Percentiles rank a stretch among this genome's conserved stretches.
Evolutionary conservation across 2,113 vertebrate genomes (phyloP).

Genomic region (Barnardius zonarius): DNA sequence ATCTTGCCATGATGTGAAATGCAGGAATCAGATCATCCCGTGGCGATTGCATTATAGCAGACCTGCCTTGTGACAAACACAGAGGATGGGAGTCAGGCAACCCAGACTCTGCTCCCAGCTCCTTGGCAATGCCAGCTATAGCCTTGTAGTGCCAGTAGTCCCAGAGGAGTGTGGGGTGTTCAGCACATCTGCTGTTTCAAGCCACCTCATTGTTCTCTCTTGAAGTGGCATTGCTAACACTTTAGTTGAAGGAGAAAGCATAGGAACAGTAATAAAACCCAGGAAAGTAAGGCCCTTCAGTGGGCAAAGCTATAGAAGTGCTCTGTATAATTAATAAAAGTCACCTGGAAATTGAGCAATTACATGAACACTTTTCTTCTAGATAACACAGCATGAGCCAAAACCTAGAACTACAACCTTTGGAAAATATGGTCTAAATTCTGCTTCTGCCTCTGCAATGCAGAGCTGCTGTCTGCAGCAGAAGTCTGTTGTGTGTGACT

Average conservation of each 20-base stretch:
- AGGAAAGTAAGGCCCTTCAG: not conserved
- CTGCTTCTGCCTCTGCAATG: constrained; percentile 42
- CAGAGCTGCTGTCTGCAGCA: constrained; percentile 18
- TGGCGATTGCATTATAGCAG: not conserved
- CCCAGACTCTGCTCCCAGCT: not conserved
- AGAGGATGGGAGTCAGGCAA: not conserved
- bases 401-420: not conserved
- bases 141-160: not conserved
- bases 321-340: not conserved
- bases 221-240: not conserved
- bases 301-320: not conserved
- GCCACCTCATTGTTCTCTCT: not conserved
- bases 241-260: not conserved
- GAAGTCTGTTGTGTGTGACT: not conserved
- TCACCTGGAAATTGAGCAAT: not conserved
- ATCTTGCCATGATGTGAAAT: not conserved
- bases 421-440: not conserved
- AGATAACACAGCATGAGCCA: not conserved
- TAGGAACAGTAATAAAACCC: not conserved
- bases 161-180: not conserved
- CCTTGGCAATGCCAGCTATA: rapidly evolving
- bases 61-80: not conserved
- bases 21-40: not conserved
- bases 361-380: not conserved
- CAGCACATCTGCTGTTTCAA: not conserved